Evolutionary conservation across 2,797 vertebrate genomes (phyloP), one percentile per base, ranked within the genome.

Genomic region (Dicrostonyx torquatus): DNA sequence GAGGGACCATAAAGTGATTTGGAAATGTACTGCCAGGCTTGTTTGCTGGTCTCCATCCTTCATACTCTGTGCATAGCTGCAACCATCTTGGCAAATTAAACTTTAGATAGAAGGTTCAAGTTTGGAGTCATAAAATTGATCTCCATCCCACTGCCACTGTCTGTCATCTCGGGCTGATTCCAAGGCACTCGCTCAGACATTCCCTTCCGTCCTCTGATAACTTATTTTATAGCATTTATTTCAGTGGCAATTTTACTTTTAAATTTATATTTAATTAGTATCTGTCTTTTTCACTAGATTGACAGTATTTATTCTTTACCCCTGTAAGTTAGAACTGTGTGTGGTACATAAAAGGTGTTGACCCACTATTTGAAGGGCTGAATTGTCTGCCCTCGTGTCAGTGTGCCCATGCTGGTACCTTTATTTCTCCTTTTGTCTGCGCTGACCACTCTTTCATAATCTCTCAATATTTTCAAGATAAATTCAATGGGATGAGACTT

Each of bases 161-260:
- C 40, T 84, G 1, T 43, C 34, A 6, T 89, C 66, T 48, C 75
- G 31, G 73, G 37, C 12, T 75, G 31, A 83, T 85, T 95, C n/a
- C 60, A 5, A 86, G 89, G 34, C 64, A 84, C n/a, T 43, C 31
- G 50, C 4, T 85, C 37, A 60, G 20, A 75, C 18, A 72, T 85
- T 26, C 18, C 88, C 29, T 89, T 87, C 55, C 7, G 17, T 20
- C 29, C 6, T 80, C 66, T 80, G 43, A 80, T 66, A 73, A 50
- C 26, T 72, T 70, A 83, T n/a, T 85, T 64, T 62, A 86, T 17
- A 60, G 9, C 0, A n/a, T 73, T 72, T 80, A 48, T 77, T 48
- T 94, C 53, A 86, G 40, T 68, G 94, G 31, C 1, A 53, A 37
- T 82, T 94, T 87, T 50, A 87, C 43, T 43, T 77, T 87, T 60